Base-by-base conservation (phyloP, 2,888 invertebrate genomes). In the Eurytoma adleriae region DNA sequence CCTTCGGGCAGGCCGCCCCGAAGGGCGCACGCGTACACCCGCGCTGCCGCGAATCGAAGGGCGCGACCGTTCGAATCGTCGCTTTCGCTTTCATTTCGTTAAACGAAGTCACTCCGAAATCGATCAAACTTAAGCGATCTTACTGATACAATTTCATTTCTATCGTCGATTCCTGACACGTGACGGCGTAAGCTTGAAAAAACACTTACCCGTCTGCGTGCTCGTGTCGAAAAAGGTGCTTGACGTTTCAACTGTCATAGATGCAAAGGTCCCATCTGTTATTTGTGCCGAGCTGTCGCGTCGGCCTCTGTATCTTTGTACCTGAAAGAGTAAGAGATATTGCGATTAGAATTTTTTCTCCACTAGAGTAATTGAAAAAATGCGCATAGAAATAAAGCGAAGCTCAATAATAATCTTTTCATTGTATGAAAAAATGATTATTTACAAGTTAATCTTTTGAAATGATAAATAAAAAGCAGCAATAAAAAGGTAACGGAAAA, bases 211-310 rank as follows among this genome's bases (percentile, higher is more conserved):
- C 89, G 97, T 97, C 92, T 97, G 97, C 40, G 97, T 97, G 91
- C 97, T 96, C 84, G 96, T 96, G 91, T 97, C 97, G 89, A 97
- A 97, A 91, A 97, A 96, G 0, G 97, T 97, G 91, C 96, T 96
- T 4, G 97, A 96, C 3, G 97, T 97, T 91, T 97, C 97, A 40
- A 97, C 96, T 0, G 97, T 97, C 97, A 97, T 97, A 56, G 97
- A 96, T 50, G 96, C 96, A 84, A 97, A 95, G 40, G 97, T 97
- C 18, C 97, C 97, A 88, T 97, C 97, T 75, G 96, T 94, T 87
- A 97, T 97, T 91, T 97, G 97, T 0, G 97, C 96, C 64, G 96
- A 95, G 1, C 97, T 97, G 89, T 97, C 97, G 14, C 96, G 92
- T 1, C 96, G 92, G 0, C 96, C 96, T 20, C 95, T 92, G 82